Conservation (phyloP, 2,888 invertebrate species). For the Cephus pygmeus region DNA sequence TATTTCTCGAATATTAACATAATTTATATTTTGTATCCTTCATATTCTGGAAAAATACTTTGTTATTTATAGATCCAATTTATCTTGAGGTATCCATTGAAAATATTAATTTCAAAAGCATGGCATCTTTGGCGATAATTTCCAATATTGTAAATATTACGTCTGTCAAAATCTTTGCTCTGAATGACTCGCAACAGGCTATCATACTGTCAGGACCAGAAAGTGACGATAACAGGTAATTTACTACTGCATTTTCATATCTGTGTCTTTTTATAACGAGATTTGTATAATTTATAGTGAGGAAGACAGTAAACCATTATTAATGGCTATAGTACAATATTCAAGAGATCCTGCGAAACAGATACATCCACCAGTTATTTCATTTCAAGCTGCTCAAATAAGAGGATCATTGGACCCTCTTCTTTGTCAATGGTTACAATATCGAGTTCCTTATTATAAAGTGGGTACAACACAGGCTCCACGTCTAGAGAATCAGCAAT, state of each 20-base stretch:
- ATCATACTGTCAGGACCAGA: conserved; percentile 71
- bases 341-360: conserved; percentile 63
- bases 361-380: conserved; percentile 67
- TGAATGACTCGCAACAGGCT: conserved; percentile 68
- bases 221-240: conserved; percentile 39
- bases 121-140: conserved; percentile 55
- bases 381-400: conserved; percentile 68
- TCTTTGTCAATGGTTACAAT: conserved; percentile 75
- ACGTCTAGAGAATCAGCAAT: conserved; percentile 37
- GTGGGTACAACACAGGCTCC: conserved; percentile 35
- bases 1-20: not conserved
- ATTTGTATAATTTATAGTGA: conserved; percentile 29
- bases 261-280: conserved; percentile 10
- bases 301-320: conserved; percentile 41
- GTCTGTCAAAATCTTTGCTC: conserved; percentile 68
- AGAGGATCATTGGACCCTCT: conserved; percentile 73
- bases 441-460: conserved; percentile 62
- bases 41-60: not conserved
- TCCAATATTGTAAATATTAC: conserved; percentile 63
- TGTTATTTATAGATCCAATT: conserved; percentile 68
- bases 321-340: conserved; percentile 64
- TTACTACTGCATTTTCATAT: conserved; percentile 8
- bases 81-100: conserved; percentile 74
- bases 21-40: conserved; percentile 3
- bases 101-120: conserved; percentile 64